Conservation (phyloP, 1,140 invertebrate species). For the Hycleus phaleratus region DNA sequence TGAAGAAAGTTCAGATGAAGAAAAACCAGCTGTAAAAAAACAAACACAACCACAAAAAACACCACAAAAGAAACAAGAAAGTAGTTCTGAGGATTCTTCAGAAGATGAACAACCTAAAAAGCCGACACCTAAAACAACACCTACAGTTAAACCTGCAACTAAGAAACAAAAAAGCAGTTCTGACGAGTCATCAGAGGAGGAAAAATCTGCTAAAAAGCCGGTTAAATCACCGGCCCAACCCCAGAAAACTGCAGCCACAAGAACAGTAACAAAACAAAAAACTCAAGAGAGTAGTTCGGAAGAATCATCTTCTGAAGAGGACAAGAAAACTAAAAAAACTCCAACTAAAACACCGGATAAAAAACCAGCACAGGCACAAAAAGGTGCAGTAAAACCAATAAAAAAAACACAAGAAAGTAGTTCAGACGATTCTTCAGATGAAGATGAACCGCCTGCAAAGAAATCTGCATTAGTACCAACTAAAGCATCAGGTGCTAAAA, state of each 20-base stretch:
- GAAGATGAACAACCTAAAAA: slow-evolving; percentile 21
- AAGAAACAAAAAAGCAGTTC: slow-evolving; percentile 25
- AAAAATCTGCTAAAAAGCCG: slow-evolving; percentile 20
- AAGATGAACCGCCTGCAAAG: slow-evolving; percentile 18
- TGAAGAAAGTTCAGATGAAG: slow-evolving; percentile 25
- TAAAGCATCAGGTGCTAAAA: slow-evolving; percentile 27
- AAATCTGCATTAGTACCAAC: slow-evolving; percentile 8
- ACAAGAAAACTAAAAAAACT: slow-evolving; percentile 15
- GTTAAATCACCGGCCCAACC: neutral
- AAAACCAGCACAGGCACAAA: slow-evolving; percentile 23
- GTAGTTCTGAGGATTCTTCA: slow-evolving; percentile 28
- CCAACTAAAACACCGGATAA: slow-evolving; percentile 19
- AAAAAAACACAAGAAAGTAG: slow-evolving; percentile 25
- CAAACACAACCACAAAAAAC: slow-evolving; percentile 8
- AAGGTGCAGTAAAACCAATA: slow-evolving; percentile 8
- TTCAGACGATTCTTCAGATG: slow-evolving; percentile 29
- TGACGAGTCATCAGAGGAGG: slow-evolving; percentile 31
- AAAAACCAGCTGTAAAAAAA: slow-evolving; percentile 29
- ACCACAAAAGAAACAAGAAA: slow-evolving; percentile 29
- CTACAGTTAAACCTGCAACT: slow-evolving; percentile 14
- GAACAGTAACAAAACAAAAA: neutral
- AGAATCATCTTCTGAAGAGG: slow-evolving; percentile 25
- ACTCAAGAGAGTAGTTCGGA: slow-evolving; percentile 23
- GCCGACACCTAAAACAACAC: slow-evolving; percentile 5
- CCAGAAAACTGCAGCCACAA: neutral